A percentile compares a stretch with the other conserved stretches of the same genome.
Conservation (phyloP, 2,888 invertebrate genomes). For the Bellardia pandia region DNA sequence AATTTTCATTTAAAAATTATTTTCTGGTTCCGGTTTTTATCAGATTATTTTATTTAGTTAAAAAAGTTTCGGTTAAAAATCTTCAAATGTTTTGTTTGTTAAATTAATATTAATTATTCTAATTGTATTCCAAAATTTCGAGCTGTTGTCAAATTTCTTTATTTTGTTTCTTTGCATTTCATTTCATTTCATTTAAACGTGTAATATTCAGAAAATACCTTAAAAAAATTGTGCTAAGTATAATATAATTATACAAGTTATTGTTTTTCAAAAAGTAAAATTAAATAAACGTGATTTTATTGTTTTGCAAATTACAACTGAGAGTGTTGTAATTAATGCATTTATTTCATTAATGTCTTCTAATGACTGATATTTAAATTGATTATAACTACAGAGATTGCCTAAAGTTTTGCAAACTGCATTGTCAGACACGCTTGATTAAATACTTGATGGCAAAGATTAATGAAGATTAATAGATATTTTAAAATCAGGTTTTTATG, state of each 20-base stretch:
- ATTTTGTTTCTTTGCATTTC: background rate
- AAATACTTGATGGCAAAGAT: background rate
- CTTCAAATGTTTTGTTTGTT: too few species aligned
- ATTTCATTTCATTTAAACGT: background rate
- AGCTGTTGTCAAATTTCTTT: too few species aligned
- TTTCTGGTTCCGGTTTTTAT: too few species aligned
- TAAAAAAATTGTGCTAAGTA: too few species aligned
- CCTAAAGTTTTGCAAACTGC: background rate
- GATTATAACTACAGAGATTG: background rate
- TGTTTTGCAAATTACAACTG: constrained; percentile 3
- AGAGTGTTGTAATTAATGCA: background rate
- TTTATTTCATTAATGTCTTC: background rate
- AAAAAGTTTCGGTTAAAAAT: too few species aligned
- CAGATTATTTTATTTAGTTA: too few species aligned
- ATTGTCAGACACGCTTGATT: background rate
- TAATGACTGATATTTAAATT: background rate
- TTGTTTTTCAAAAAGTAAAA: background rate
- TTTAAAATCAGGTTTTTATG: too few species aligned
- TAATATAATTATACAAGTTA: background rate
- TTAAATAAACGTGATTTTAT: background rate
- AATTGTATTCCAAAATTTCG: too few species aligned
- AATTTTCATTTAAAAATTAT: too few species aligned
- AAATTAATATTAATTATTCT: too few species aligned
- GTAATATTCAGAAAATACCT: background rate
- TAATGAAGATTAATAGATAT: too few species aligned